Evolutionary conservation across 1,140 invertebrate genomes (phyloP).

Genomic region (Cataglyphis hispanica): DNA sequence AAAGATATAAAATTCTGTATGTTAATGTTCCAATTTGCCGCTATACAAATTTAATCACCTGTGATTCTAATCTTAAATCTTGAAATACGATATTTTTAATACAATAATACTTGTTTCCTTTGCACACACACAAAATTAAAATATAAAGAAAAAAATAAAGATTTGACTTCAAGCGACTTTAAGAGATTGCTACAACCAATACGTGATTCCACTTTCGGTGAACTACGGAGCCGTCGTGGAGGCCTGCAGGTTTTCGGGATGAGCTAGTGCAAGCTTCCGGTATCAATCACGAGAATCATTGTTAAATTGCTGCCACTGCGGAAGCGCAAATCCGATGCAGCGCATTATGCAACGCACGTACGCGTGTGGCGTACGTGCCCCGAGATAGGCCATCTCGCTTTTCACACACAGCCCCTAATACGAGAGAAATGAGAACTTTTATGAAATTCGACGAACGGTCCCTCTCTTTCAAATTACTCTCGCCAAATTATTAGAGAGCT

Average conservation of each 20-base stretch:
- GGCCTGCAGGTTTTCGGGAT: neutral
- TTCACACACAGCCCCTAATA: neutral
- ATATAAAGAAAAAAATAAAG: neutral
- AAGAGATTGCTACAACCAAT: no score
- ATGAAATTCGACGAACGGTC: neutral
- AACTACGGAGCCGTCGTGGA: neutral
- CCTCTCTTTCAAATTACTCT: no score
- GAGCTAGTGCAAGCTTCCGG: neutral
- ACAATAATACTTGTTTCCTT: neutral
- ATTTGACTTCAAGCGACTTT: neutral
- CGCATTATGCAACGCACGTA: conserved; percentile 10
- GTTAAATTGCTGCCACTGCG: conserved; percentile 3
- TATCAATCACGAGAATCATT: neutral
- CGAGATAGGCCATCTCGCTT: neutral
- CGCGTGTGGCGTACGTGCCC: neutral
- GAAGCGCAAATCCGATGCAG: neutral
- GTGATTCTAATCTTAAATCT: neutral
- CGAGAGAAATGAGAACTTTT: neutral
- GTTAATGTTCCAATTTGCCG: no score
- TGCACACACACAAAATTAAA: no score
- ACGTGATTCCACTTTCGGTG: neutral
- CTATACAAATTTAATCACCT: neutral
- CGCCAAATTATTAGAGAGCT: no score
- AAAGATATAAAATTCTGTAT: no score
- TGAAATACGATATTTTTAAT: neutral